Evolutionary conservation across 2,888 invertebrate genomes (phyloP), one percentile per base, ranked within the genome.

Genomic region (Eueremaeus valkanovi): DNA sequence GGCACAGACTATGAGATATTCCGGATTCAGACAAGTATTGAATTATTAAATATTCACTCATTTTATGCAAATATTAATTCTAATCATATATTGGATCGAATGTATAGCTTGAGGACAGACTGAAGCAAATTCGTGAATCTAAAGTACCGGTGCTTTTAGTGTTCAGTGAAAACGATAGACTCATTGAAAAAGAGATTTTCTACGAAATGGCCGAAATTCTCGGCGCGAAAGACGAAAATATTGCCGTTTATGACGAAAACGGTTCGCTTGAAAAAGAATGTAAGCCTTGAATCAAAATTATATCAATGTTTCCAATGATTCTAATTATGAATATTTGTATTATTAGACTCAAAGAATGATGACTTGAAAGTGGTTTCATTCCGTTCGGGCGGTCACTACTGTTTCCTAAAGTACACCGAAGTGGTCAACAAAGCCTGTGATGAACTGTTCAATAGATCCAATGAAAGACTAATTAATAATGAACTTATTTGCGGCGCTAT

Each of bases 141-240:
- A 36, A 55, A 40, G 63, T 76, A n/a, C 79, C 79, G 29, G 75
- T 76, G 16, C 63, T 79, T 24, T 77, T 76, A 55, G 77, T 73
- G 13, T 79, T 78, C 73, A 75, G 77, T 72, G 77, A 79, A n/a
- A 77, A 79, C 72, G 79, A 79, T 73, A 75, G 68, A 45, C 49
- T 79, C 8, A 75, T 79, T 21, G 75, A 78, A 21, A 74, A 76
- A 51, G 74, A 79, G 72, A 42, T 70, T 11, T 76, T 76, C 8
- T 78, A 77, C 58, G 78, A 78, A 63, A 76, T 79, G 73, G 73
- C 76, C 13, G 33, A 75, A n/a, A 70, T 79, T 6, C 45, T 79
- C 66, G 78, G 78, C 29, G 75, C 73, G 18, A 58, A 75, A 13
- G 49, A 55, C 21, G 75, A 75, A 5, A 75, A 73, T 36, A 55